phyloP scores from a whole-genome alignment of 2,888 invertebrate genomes.

The Apomyelois bistriatella region DNA sequence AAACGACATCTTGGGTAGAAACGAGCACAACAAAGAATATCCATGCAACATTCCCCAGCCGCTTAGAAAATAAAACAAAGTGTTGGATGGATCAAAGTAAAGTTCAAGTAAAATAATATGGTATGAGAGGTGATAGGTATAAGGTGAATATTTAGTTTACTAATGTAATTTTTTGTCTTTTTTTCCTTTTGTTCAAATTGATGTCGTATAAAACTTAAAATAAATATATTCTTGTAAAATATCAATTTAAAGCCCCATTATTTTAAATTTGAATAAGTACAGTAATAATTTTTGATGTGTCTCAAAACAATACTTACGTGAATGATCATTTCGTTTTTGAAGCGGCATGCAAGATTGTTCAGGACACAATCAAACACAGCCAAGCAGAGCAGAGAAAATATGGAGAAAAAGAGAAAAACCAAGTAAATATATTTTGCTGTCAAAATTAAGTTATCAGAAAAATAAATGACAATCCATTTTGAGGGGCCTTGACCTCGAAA shows the following conservation, averaged over 20 bases:
- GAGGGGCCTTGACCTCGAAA: constrained; percentile 68
- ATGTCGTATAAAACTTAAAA: too few species aligned
- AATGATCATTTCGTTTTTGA: constrained; percentile 85
- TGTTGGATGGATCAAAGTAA: constrained; percentile 72
- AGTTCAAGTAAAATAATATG: constrained; percentile 47
- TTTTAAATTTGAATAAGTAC: constrained; percentile 9
- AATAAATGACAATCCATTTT: constrained; percentile 72
- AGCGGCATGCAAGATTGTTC: constrained; percentile 88
- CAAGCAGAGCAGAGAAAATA: constrained; percentile 91
- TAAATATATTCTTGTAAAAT: neutral
- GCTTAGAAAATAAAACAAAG: constrained; percentile 66
- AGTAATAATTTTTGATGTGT: constrained; percentile 63
- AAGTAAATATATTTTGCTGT: constrained; percentile 84
- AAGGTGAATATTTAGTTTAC: constrained; percentile 45
- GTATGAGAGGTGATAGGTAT: constrained; percentile 66
- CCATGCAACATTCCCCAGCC: constrained; percentile 79
- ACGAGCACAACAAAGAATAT: constrained; percentile 44
- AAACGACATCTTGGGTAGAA: constrained; percentile 45
- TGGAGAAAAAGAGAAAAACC: constrained; percentile 88
- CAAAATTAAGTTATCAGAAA: constrained; percentile 74
- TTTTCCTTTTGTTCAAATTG: constrained; percentile 22
- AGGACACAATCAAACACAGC: constrained; percentile 90
- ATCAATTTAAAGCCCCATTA: neutral
- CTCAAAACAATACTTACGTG: constrained; percentile 87
- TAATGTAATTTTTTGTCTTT: constrained; percentile 26